phyloP scores from a whole-genome alignment of 1,140 invertebrate genomes.

The Drosophila fuyamai region DNA sequence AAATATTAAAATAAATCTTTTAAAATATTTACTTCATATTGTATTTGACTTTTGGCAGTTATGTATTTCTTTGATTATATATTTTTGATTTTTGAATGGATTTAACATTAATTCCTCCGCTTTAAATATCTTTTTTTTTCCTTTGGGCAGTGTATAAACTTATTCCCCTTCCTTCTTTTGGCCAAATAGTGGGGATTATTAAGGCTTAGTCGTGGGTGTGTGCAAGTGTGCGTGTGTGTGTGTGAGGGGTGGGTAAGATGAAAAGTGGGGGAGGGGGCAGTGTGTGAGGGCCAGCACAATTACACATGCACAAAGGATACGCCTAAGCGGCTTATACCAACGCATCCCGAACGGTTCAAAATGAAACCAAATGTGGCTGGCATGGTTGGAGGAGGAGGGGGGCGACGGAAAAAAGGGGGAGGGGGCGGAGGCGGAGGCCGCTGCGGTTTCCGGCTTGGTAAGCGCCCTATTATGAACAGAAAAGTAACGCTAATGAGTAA shows the following conservation, averaged over 20 bases:
- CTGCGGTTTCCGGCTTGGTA: constrained; percentile 67
- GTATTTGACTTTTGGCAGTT: neutral
- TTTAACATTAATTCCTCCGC: too few relatives aligned
- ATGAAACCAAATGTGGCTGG: constrained; percentile 41
- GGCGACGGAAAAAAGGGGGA: neutral
- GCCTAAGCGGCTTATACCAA: constrained; percentile 70
- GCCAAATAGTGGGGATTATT: constrained; percentile 75
- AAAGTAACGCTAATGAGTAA: constrained; percentile 84
- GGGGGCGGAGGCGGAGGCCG: neutral
- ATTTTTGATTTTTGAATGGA: too few relatives aligned
- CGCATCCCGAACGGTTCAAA: constrained; percentile 54
- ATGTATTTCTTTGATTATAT: too few relatives aligned
- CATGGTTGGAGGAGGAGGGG: neutral
- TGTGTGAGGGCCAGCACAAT: constrained; percentile 60
- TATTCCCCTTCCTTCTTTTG: constrained; percentile 32
- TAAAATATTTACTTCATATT: neutral
- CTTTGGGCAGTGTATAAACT: constrained; percentile 20
- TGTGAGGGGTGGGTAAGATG: constrained; percentile 2
- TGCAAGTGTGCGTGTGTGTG: constrained; percentile 18
- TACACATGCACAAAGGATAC: constrained; percentile 82
- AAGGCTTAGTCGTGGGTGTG: constrained; percentile 60
- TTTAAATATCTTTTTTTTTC: too few relatives aligned
- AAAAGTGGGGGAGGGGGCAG: neutral
- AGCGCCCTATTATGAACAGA: constrained; percentile 76
- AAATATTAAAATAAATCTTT: too few relatives aligned